Evolutionary conservation across 2,888 invertebrate genomes (phyloP), one percentile per base, ranked within the genome.

Genomic region (Philaethria dido): DNA sequence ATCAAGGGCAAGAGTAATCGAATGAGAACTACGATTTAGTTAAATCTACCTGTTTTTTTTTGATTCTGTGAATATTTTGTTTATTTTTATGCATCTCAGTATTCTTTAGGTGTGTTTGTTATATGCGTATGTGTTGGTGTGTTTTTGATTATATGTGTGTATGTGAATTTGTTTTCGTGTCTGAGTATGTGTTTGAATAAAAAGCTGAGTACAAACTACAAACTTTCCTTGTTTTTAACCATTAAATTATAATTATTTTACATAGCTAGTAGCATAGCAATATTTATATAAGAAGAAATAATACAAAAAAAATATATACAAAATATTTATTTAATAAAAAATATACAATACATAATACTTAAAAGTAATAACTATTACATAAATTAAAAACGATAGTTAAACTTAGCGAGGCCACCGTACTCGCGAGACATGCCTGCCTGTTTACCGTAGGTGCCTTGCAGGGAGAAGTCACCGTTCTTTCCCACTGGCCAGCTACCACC

Each of bases 401-500:
- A 77, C 22, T 66, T 69, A 1, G 71, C 79, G 44, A 72, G 69
- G 3, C 71, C 82, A 2, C 84, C 84, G 60, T 78, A 80, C 33
- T 84, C 78, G 0, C 74, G 74, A 0, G 66, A 70, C 50, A 77
- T 68, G 14, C 82, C 81, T 2, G 73, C 72, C 3, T 77, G 75
- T 11, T 78, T 76, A 11, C 77, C 75, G 66, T 81, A 82, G 14
- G 80, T 80, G 0, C 82, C 83, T 18, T 81, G 78, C 0, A 82
- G 70, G 0, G 79, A 78, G 62, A 84, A 61, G 63, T 83, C 82
- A 0, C 82, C 81, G 66, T 84, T 83, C 69, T 76, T 82, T 29
- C 83, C 82, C 0, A 83, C 73, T 2, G 83, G 82, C 84, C 84
- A 85, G n/a, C 72, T 73, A 0, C 81, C 84, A 3, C 84, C 84